These are phyloP conservation scores for Ciona savignyi DNA, from an alignment of 23 tunicate species.

Conservation along the genomic window DNA sequence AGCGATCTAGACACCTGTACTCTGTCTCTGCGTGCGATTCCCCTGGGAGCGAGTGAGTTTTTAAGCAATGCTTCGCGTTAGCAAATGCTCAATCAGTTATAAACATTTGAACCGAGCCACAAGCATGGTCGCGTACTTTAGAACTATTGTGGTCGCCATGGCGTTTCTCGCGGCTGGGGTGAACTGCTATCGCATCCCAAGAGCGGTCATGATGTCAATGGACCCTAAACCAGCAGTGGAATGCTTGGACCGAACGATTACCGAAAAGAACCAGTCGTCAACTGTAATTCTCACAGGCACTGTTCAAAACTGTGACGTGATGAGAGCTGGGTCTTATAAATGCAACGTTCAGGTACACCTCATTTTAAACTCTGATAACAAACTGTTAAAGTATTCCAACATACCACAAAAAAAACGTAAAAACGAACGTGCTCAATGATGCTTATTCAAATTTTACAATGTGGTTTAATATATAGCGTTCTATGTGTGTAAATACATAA, in stretches of 20 bases:
- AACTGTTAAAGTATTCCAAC: too few species aligned
- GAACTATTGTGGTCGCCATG: not conserved
- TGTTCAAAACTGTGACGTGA: constrained; percentile 31
- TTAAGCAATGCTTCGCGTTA: not conserved
- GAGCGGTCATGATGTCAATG: constrained; percentile 61
- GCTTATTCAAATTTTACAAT: too few species aligned
- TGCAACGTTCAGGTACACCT: constrained; percentile 62
- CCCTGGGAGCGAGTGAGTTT: not conserved
- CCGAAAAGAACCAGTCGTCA: constrained; percentile 42
- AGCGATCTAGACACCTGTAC: not conserved
- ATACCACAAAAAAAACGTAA: too few species aligned
- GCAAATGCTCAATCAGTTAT: not conserved
- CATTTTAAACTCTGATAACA: not conserved
- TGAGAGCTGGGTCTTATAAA: constrained; percentile 36
- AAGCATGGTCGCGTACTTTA: not conserved
- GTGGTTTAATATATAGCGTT: too few species aligned
- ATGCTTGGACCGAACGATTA: constrained; percentile 37
- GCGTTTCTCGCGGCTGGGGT: not conserved
- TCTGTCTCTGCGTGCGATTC: not conserved
- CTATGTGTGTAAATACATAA: too few species aligned
- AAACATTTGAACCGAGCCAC: not conserved
- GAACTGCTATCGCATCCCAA: constrained; percentile 11
- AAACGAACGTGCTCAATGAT: too few species aligned
- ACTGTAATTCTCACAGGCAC: constrained; percentile 67
- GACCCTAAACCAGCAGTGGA: constrained; percentile 2